phyloP scores from a whole-genome alignment of 2,797 vertebrate species.

The Oceanodroma leucorhoa region DNA sequence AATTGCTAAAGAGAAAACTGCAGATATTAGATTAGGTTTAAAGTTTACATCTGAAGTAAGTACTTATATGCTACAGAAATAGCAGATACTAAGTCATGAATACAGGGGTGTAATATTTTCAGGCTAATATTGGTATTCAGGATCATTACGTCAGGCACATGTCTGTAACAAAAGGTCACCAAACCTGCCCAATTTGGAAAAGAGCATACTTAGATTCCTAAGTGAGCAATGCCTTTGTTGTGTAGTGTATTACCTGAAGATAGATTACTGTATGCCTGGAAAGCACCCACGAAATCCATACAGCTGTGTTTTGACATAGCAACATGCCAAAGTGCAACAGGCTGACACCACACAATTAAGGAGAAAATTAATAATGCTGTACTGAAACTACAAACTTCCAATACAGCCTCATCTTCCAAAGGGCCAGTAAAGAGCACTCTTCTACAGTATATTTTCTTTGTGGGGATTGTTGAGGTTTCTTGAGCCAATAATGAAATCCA shows the following conservation, averaged over 20 bases:
- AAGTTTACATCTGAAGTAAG: not conserved
- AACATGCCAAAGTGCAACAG: not conserved
- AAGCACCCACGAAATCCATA: not conserved
- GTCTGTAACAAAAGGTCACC: not conserved
- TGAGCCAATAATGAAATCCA: not conserved
- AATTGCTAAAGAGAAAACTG: constrained; percentile 81
- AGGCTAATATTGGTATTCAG: not conserved
- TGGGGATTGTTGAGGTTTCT: not conserved
- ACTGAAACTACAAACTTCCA: not conserved
- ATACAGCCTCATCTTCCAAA: not conserved
- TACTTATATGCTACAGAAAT: not conserved
- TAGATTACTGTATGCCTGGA: not conserved
- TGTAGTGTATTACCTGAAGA: not conserved
- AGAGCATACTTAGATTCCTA: not conserved
- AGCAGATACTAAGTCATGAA: not conserved
- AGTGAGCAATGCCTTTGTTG: not conserved
- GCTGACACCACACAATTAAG: not conserved
- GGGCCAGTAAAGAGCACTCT: not conserved
- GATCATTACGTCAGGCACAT: accelerated
- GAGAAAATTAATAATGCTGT: not conserved
- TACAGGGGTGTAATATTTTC: not conserved
- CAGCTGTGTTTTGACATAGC: not conserved
- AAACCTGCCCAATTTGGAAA: not conserved
- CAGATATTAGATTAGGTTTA: constrained; percentile 58
- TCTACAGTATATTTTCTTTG: not conserved